Conservation (phyloP, 1,140 invertebrate species). For the Magallana ariakensis region DNA sequence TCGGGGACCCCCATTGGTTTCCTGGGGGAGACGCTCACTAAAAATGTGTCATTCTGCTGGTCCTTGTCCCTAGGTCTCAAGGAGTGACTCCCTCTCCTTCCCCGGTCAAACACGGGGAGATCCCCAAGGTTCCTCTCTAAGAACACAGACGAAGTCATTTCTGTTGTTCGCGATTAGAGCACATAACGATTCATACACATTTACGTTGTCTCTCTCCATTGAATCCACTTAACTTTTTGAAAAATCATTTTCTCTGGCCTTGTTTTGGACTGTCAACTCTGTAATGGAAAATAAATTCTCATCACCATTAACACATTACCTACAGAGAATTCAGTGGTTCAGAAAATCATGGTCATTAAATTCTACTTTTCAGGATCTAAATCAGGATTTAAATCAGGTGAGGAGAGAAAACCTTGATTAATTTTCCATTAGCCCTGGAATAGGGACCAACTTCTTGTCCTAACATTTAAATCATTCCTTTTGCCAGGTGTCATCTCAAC, state of each 20-base stretch:
- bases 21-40: neutral
- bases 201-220: neutral
- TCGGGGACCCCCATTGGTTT: neutral
- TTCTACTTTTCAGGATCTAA: conserved; percentile 8
- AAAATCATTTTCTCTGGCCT: neutral
- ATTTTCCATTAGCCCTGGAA: neutral
- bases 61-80: neutral
- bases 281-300: neutral
- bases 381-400: neutral
- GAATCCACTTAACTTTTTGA: neutral
- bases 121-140: conserved; percentile 25
- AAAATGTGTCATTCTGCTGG: neutral
- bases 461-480: neutral
- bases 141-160: conserved; percentile 28
- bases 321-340: neutral
- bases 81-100: neutral
- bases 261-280: neutral
- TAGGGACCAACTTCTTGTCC: neutral
- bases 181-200: neutral
- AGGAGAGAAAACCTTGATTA: neutral
- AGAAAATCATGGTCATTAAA: conserved; percentile 20
- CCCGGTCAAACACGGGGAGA: neutral
- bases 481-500: neutral
- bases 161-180: neutral
- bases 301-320: neutral